Base-by-base conservation (phyloP, 2,797 vertebrate species). In the Micropoecilia bifurca region DNA sequence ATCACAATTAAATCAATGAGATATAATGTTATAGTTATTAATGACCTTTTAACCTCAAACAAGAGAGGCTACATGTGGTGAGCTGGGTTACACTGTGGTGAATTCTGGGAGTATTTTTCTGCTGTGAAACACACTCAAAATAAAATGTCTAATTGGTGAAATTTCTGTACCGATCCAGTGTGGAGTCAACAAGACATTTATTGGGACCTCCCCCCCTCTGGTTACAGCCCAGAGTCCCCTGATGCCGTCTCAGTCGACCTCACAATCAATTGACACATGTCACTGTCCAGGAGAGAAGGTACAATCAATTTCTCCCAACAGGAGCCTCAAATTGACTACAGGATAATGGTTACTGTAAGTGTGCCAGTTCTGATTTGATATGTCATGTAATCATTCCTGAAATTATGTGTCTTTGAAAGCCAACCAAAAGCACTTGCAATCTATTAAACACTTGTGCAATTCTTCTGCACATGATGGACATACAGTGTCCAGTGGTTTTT, bases 211-310 rank as follows among this genome's bases (percentile, higher is more conserved):
- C 76, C 91, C 94, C 72, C 93, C 96, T 82, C 90, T 91, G 80
- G 89, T 93, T 85, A 93, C 93, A 25, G 80, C 80, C 88, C 94
- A 92, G 82, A 88, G 94, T 75, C 95, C 95, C 75, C 94, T 95
- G 94, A 93, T 95, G 90, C 93, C 97, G 73, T 93, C 86, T 0
- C 93, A 96, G 92, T 92, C 96, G 14, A 88, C 92, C 77, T 85
- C 93, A 75, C 91, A 91, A 80, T 83, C 94, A 57, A 87, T 75
- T 89, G 96, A 97, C 87, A 95, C 93, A 91, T 99, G 98, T 89
- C 95, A 95, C 80, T 99, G 98, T 91, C 90, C 95, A 88, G 92
- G 90, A 84, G 95, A 95, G 89, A 98, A 99, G 97, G 97, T 99
- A 97, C 79, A 90, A 91, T 90, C 88, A 89, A 91, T 92, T 89